Evolutionary conservation across 2,888 invertebrate species (phyloP).

Genomic region (Lithosia quadra): DNA sequence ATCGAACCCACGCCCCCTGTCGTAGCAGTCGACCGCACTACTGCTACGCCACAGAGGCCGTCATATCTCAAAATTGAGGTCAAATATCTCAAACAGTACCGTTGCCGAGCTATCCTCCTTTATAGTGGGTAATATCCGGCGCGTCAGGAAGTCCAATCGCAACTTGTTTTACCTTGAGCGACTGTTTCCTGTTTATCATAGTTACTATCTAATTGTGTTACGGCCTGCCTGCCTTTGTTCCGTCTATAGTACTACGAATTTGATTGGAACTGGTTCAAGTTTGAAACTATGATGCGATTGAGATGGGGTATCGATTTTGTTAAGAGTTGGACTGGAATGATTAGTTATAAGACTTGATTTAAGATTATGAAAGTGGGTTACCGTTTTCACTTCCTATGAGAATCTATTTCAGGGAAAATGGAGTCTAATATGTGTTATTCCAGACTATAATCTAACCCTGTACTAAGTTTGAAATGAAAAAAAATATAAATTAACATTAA

Average conservation of each 20-base stretch:
- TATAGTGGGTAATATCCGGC: slow-evolving; percentile 48
- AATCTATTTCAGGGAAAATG: no score
- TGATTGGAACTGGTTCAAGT: background rate
- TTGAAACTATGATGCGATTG: background rate
- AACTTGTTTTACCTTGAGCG: slow-evolving; percentile 43
- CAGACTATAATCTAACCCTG: no score
- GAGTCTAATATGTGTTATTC: no score
- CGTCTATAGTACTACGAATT: background rate
- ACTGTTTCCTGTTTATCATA: slow-evolving; percentile 49
- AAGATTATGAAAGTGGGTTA: no score
- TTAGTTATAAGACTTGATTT: no score
- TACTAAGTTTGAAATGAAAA: no score
- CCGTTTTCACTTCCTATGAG: no score
- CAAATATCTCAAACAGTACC: slow-evolving; percentile 37
- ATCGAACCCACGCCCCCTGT: no score
- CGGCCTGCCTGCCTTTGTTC: slow-evolving; percentile 1
- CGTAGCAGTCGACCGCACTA: no score
- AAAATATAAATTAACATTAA: no score
- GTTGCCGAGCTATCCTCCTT: slow-evolving; percentile 34
- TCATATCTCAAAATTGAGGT: slow-evolving; percentile 15
- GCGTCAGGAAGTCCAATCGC: slow-evolving; percentile 50
- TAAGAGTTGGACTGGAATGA: background rate
- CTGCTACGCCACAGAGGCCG: no score
- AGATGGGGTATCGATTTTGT: background rate
- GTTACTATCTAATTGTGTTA: slow-evolving; percentile 42